Evolutionary conservation across 2,113 vertebrate species (phyloP).

Genomic region (Edolisoma coerulescens): DNA sequence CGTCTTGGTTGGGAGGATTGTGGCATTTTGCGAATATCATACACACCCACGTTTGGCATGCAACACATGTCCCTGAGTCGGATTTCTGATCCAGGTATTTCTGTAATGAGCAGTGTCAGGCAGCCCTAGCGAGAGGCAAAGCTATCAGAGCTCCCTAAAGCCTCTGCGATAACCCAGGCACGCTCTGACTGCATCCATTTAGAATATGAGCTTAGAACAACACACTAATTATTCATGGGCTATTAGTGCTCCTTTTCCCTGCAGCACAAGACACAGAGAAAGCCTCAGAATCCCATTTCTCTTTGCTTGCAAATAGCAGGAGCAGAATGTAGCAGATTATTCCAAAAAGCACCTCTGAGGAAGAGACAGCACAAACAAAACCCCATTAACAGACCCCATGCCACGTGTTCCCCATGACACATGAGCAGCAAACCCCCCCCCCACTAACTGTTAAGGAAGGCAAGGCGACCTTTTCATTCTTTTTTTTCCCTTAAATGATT

Average conservation of each 20-base stretch:
- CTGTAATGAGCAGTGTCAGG: neutral
- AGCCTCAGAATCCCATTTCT: neutral
- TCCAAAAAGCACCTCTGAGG: neutral
- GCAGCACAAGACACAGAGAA: neutral
- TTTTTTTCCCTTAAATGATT: too few species aligned
- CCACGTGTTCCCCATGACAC: neutral
- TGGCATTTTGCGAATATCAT: neutral
- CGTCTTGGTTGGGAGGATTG: neutral
- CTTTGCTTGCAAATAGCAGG: neutral
- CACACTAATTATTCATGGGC: neutral
- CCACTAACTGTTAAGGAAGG: accelerated
- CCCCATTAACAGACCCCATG: neutral
- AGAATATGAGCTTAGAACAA: neutral
- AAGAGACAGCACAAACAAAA: neutral
- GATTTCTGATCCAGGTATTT: neutral
- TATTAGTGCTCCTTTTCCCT: neutral
- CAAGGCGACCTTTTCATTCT: neutral
- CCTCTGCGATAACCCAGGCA: neutral
- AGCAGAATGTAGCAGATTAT: neutral
- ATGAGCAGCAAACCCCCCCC: neutral
- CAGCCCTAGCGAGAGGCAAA: neutral
- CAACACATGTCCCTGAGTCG: accelerated
- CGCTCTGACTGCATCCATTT: neutral
- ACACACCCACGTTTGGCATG: accelerated
- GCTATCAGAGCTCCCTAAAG: neutral